phyloP scores from a whole-genome alignment of 2,797 vertebrate genomes.

The Peromyscus aztecus region DNA sequence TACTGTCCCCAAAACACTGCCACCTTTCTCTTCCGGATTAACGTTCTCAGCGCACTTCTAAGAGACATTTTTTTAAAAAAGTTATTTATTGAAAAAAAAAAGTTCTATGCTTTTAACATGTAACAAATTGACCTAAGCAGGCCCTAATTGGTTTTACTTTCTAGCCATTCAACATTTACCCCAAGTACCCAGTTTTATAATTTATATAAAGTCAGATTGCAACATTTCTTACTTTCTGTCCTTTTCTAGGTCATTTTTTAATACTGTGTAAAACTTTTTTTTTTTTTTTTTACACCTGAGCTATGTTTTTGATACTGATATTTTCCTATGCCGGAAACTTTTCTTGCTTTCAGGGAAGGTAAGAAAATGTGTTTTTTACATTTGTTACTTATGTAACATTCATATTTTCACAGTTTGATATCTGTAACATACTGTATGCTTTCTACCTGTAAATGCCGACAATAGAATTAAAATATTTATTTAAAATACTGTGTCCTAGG shows the following conservation, averaged over 20 bases:
- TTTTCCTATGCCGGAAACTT: slow-evolving; percentile 98
- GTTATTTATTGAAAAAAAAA: slow-evolving; percentile 89
- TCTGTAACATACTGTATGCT: slow-evolving; percentile 99
- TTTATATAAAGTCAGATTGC: slow-evolving; percentile 84
- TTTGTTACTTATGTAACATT: slow-evolving; percentile 99
- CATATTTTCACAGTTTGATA: slow-evolving; percentile 99
- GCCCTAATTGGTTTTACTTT: slow-evolving; percentile 85
- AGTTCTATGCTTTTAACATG: slow-evolving; percentile 86
- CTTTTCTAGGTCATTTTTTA: slow-evolving; percentile 92
- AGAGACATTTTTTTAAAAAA: slow-evolving; percentile 74
- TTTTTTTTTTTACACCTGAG: slow-evolving; percentile 92
- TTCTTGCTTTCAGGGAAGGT: slow-evolving; percentile 99
- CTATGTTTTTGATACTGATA: slow-evolving; percentile 98
- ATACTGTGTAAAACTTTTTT: slow-evolving; percentile 94
- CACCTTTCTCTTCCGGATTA: slow-evolving; percentile 74
- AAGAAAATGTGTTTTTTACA: slow-evolving; percentile 98
- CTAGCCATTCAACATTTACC: slow-evolving; percentile 83
- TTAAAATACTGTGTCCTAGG: slow-evolving; percentile 90
- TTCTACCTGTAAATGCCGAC: slow-evolving; percentile 99
- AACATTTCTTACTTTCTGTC: slow-evolving; percentile 87
- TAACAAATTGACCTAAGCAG: slow-evolving; percentile 81
- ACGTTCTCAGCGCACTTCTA: slow-evolving; percentile 83
- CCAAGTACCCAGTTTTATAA: slow-evolving; percentile 83
- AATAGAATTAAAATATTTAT: slow-evolving; percentile 99
- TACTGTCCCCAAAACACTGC: slow-evolving; percentile 79